Conservation (phyloP, 2,797 vertebrate species). For the Gila robusta region DNA sequence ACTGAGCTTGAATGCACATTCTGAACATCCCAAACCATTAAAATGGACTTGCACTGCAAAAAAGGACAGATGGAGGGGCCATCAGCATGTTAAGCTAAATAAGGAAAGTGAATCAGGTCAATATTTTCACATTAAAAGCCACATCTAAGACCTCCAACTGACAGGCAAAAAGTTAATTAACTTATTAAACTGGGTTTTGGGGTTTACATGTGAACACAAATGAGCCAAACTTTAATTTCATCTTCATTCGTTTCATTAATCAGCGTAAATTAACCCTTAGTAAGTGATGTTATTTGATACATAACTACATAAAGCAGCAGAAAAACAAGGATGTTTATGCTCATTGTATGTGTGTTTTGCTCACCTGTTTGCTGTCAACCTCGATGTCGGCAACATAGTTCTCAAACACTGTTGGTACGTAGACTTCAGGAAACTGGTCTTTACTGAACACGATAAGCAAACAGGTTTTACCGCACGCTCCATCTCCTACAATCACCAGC, state of each 20-base stretch:
- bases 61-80: conserved; percentile 25
- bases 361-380: conserved; percentile 96
- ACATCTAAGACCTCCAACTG: conserved; percentile 18
- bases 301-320: neutral
- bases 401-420: conserved; percentile 97
- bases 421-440: conserved; percentile 98
- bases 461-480: conserved; percentile 98
- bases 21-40: neutral
- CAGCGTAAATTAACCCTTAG: neutral
- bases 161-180: conserved; percentile 13
- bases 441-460: conserved; percentile 99
- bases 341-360: conserved; percentile 29
- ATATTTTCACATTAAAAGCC: conserved; percentile 31
- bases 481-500: conserved; percentile 98
- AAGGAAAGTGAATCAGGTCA: conserved; percentile 40
- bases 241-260: neutral
- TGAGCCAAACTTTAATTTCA: neutral
- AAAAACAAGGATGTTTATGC: neutral
- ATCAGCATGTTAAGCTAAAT: conserved; percentile 17
- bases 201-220: conserved; percentile 4
- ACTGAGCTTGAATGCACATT: conserved; percentile 16
- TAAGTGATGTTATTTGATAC: neutral
- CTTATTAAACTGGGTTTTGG: conserved; percentile 42
- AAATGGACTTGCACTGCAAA: conserved; percentile 16
- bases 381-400: conserved; percentile 99